These are phyloP conservation scores for Drosophila mettleri DNA, from an alignment of 2,888 invertebrate species.

Conservation along the genomic window DNA sequence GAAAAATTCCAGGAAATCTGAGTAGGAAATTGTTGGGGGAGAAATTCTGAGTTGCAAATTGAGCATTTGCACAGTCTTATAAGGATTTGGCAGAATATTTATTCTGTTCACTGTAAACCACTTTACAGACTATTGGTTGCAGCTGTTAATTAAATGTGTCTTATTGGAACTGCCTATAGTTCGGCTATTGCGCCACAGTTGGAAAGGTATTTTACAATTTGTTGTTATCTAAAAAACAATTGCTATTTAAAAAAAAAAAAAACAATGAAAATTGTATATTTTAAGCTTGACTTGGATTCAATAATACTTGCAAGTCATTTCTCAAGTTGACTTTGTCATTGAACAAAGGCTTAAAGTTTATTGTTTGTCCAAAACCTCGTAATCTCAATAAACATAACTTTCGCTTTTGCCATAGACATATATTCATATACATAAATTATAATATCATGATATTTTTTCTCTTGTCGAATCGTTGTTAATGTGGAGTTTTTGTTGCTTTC, in stretches of 20 bases:
- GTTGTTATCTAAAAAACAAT: neutral
- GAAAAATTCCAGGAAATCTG: neutral
- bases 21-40: neutral
- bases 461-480: slow-evolving; percentile 35
- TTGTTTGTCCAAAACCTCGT: slow-evolving; percentile 10
- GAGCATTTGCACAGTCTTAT: neutral
- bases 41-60: neutral
- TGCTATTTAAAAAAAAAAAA: neutral
- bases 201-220: neutral
- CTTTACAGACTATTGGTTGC: neutral
- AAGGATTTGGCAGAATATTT: too few relatives aligned
- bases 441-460: slow-evolving; percentile 27
- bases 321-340: slow-evolving; percentile 15
- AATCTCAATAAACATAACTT: slow-evolving; percentile 55
- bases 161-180: neutral
- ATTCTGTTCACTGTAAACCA: too few relatives aligned
- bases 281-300: neutral
- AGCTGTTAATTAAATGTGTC: neutral
- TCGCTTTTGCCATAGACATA: slow-evolving; percentile 37
- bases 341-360: slow-evolving; percentile 4
- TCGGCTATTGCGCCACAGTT: neutral
- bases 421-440: slow-evolving; percentile 39
- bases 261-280: neutral
- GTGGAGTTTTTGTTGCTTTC: slow-evolving; percentile 39
- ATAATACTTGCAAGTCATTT: slow-evolving; percentile 34